These are phyloP conservation scores for Siderastrea siderea DNA, from an alignment of 92 coral and sea anemone species.

Conservation along the genomic window DNA sequence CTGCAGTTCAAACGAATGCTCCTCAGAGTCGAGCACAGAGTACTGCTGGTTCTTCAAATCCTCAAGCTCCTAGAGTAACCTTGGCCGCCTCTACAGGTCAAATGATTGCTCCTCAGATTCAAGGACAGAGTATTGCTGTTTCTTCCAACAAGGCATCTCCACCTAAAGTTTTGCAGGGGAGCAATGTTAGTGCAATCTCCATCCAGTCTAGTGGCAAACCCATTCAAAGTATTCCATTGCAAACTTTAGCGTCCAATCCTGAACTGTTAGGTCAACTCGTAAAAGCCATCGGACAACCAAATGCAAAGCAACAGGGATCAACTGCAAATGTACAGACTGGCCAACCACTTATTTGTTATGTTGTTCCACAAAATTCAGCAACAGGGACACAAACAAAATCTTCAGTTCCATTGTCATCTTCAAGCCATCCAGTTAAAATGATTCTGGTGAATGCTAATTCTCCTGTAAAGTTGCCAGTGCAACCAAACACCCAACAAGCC, in stretches of 20 bases:
- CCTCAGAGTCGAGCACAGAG: not conserved
- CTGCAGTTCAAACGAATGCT: constrained; percentile 12
- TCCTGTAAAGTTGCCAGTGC: constrained; percentile 19
- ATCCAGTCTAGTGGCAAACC: constrained; percentile 24
- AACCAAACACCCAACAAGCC: not conserved
- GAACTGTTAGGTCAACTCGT: constrained; percentile 43
- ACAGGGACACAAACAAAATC: constrained; percentile 38
- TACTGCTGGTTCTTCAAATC: not conserved
- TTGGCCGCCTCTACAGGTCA: constrained; percentile 19
- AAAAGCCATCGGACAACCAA: constrained; percentile 52
- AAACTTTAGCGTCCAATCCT: constrained; percentile 37
- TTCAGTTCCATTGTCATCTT: constrained; percentile 17
- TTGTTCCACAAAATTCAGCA: constrained; percentile 45
- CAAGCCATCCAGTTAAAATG: constrained; percentile 63
- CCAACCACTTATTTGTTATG: constrained; percentile 54
- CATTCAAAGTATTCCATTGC: constrained; percentile 36
- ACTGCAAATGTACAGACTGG: constrained; percentile 20
- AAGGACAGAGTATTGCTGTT: constrained; percentile 5
- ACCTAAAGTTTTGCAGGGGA: constrained; percentile 20
- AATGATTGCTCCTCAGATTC: constrained; percentile 13
- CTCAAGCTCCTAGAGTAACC: constrained; percentile 4
- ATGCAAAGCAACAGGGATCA: constrained; percentile 19
- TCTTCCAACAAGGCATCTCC: not conserved
- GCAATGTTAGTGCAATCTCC: not conserved
- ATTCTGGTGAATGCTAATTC: constrained; percentile 69